Evolutionary conservation across 23 tunicate genomes (phyloP).

Genomic region (Trididemnum nubilum): DNA sequence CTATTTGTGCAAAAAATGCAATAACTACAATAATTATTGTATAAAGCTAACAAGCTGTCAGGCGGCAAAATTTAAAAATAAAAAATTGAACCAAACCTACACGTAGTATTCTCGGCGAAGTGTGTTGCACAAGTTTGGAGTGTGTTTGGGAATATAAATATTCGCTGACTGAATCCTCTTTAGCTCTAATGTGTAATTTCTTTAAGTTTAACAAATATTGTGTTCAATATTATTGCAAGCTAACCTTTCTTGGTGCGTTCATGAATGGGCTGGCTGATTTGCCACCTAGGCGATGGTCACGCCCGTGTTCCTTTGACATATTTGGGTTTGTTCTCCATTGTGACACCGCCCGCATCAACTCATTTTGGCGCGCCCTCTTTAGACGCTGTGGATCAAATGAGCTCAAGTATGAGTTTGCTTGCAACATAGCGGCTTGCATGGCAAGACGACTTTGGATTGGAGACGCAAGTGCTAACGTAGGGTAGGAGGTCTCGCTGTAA

Average conservation of each 20-base stretch:
- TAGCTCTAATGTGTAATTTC: too few species aligned
- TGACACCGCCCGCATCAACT: background rate
- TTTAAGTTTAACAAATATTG: too few species aligned
- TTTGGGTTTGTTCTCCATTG: conserved; percentile 6
- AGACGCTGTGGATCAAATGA: background rate
- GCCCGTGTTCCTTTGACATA: background rate
- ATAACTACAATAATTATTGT: too few species aligned
- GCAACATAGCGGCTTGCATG: conserved; percentile 5
- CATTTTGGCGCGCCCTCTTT: background rate
- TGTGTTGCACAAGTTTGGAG: too few species aligned
- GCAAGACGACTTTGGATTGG: conserved; percentile 25
- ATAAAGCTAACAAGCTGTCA: too few species aligned
- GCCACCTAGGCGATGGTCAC: background rate
- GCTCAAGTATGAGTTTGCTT: background rate
- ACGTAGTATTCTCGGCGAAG: too few species aligned
- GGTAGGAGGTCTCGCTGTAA: background rate
- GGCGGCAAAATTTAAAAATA: too few species aligned
- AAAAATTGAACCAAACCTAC: too few species aligned
- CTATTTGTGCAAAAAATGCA: too few species aligned
- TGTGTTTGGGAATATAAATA: too few species aligned
- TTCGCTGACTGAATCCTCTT: too few species aligned
- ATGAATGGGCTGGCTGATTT: background rate
- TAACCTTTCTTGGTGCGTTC: background rate
- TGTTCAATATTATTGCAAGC: too few species aligned
- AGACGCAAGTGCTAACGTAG: conserved; percentile 36